Conservation (phyloP, 1,140 invertebrate genomes). For the Trichoplusia ni region DNA sequence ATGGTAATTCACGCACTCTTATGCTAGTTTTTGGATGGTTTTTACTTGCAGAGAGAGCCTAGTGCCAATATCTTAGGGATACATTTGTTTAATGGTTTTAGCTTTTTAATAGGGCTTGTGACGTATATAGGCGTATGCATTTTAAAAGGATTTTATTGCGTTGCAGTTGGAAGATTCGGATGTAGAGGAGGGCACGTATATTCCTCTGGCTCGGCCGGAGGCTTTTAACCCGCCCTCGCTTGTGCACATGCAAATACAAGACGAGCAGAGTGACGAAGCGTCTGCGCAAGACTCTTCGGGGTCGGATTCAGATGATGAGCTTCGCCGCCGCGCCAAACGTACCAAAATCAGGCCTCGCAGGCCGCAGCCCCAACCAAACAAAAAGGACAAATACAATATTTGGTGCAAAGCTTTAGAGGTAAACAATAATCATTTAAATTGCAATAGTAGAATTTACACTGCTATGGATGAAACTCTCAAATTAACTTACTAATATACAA, state of each 20-base stretch:
- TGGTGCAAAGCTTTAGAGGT: constrained; percentile 77
- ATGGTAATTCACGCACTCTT: not conserved
- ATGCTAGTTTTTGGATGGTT: too few relatives aligned
- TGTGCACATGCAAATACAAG: constrained; percentile 76
- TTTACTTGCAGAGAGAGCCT: not conserved
- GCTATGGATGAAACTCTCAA: too few relatives aligned
- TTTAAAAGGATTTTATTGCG: constrained; percentile 26
- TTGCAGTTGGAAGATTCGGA: constrained; percentile 76
- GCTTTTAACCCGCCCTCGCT: constrained; percentile 73
- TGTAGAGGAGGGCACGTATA: constrained; percentile 74
- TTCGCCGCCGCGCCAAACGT: constrained; percentile 62
- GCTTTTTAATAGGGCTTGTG: not conserved
- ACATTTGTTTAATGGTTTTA: not conserved
- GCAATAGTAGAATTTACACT: too few relatives aligned
- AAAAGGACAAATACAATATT: constrained; percentile 75
- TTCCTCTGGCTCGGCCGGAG: constrained; percentile 68
- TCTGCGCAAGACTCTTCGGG: constrained; percentile 63
- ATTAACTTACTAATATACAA: too few relatives aligned
- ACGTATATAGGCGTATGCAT: constrained; percentile 19
- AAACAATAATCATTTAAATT: not conserved
- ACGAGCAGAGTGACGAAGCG: constrained; percentile 71
- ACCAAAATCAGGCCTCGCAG: constrained; percentile 62
- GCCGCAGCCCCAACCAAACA: constrained; percentile 55
- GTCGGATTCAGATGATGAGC: constrained; percentile 71
- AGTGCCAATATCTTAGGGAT: not conserved